phyloP scores from a whole-genome alignment of 2,797 vertebrate species.

The Loriculus beryllinus region DNA sequence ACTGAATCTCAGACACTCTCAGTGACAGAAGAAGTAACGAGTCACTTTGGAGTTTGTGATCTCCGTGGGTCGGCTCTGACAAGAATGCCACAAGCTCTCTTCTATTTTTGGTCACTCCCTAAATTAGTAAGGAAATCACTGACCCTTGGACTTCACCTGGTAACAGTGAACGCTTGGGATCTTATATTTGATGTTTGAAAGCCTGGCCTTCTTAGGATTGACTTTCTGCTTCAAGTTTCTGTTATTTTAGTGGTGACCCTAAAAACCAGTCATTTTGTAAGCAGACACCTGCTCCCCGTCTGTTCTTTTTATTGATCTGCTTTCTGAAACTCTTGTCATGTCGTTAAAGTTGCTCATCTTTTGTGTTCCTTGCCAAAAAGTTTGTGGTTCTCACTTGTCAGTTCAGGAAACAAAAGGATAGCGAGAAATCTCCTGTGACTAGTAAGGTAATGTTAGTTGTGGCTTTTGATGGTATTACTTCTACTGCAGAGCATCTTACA shows the following conservation, averaged over 20 bases:
- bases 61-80: accelerated
- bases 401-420: not conserved
- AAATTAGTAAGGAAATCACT: not conserved
- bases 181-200: not conserved
- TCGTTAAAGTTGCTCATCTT: not conserved
- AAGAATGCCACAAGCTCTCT: not conserved
- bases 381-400: not conserved
- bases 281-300: not conserved
- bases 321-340: not conserved
- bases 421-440: not conserved
- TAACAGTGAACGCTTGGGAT: not conserved
- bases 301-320: constrained; percentile 9
- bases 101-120: not conserved
- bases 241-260: not conserved
- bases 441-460: not conserved
- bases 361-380: not conserved
- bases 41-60: not conserved
- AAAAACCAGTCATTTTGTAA: not conserved
- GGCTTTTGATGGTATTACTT: not conserved
- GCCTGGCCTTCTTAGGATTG: not conserved
- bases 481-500: not conserved
- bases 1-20: not conserved
- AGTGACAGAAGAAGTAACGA: not conserved
- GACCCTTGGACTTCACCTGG: not conserved
- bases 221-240: not conserved